Conservation (phyloP, 2,888 invertebrate genomes). For the Stratiomys singularior region DNA sequence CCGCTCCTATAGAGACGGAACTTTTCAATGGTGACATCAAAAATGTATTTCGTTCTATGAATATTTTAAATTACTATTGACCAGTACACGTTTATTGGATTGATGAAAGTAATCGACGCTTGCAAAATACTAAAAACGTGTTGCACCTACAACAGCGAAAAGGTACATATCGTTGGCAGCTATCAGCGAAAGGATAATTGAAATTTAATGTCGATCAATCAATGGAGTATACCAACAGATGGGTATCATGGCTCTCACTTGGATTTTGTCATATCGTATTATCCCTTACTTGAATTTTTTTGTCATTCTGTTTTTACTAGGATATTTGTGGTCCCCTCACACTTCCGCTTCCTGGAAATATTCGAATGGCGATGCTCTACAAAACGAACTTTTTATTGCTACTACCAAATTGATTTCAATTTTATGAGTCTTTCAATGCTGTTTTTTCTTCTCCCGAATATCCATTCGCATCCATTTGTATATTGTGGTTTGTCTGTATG, state of each 20-base stretch:
- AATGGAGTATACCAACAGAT: neutral
- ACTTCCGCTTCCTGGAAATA: too few species aligned
- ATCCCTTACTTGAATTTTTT: neutral
- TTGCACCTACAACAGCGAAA: too few species aligned
- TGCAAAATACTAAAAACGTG: too few species aligned
- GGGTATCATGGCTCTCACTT: neutral
- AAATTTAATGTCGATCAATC: constrained; percentile 34
- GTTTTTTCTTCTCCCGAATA: neutral
- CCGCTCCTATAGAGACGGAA: too few species aligned
- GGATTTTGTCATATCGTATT: too few species aligned
- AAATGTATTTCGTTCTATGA: too few species aligned
- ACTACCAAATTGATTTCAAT: constrained; percentile 48
- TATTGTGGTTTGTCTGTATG: neutral
- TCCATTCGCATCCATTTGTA: neutral
- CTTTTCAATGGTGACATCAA: too few species aligned
- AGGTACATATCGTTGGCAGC: neutral
- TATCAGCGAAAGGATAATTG: constrained; percentile 26
- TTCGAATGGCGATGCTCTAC: too few species aligned
- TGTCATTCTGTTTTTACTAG: neutral
- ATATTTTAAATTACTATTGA: too few species aligned
- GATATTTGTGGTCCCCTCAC: too few species aligned
- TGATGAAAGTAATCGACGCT: too few species aligned
- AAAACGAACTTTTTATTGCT: constrained; percentile 45
- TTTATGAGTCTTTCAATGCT: constrained; percentile 40
- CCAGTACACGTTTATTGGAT: too few species aligned